Conservation (phyloP, 2,797 vertebrate genomes). For the Poliocrania exsul region DNA sequence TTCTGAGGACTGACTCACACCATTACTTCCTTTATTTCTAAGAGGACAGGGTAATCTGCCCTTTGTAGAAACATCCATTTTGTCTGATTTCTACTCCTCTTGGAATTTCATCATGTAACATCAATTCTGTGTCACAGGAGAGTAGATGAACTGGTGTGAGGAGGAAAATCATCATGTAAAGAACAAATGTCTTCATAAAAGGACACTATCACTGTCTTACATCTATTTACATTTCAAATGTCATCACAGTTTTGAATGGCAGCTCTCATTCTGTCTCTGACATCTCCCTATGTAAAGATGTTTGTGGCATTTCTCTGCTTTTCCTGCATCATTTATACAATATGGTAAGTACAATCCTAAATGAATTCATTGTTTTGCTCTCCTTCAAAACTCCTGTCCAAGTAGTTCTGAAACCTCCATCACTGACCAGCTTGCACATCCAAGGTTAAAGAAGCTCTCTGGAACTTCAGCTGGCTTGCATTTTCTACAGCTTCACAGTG, state of each 20-base stretch:
- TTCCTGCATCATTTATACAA: not conserved
- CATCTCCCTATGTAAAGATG: not conserved
- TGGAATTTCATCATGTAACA: slow-evolving; percentile 12
- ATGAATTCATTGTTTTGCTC: not conserved
- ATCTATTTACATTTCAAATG: not conserved
- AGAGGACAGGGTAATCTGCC: not conserved
- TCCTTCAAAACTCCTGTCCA: not conserved
- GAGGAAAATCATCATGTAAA: not conserved
- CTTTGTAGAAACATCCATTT: not conserved
- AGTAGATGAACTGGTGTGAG: not conserved
- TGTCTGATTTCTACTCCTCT: not conserved
- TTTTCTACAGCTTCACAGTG: not conserved
- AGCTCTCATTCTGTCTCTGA: not conserved
- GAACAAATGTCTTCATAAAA: slow-evolving; percentile 2
- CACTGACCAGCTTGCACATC: not conserved
- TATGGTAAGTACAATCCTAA: not conserved
- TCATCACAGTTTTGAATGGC: not conserved
- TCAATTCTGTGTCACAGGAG: not conserved
- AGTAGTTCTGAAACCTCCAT: not conserved
- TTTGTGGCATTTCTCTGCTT: not conserved
- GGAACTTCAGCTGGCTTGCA: not conserved
- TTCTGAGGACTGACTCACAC: not conserved
- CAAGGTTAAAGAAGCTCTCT: not conserved
- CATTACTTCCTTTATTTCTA: slow-evolving; percentile 9
- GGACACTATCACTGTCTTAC: not conserved